These are phyloP conservation scores for Atherix ibis DNA, from an alignment of 2,888 invertebrate species.

Conservation along the genomic window DNA sequence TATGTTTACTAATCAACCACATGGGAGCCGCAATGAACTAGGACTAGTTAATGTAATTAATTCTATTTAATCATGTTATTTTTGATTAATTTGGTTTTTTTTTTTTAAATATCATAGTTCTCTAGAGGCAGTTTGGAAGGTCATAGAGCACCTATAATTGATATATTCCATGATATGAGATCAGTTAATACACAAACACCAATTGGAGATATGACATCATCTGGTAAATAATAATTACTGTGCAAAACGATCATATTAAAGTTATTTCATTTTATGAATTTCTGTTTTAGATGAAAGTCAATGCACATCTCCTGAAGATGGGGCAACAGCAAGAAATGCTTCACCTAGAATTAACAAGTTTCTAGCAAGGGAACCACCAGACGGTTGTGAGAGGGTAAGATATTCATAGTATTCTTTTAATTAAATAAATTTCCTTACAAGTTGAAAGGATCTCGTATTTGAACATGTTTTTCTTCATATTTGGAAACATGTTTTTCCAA, in stretches of 20 bases:
- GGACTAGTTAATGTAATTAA: conserved; percentile 7
- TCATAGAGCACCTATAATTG: conserved; percentile 68
- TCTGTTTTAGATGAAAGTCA: conserved; percentile 56
- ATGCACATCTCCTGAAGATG: conserved; percentile 61
- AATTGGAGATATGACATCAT: conserved; percentile 50
- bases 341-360: conserved; percentile 76
- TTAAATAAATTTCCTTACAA: too few relatives aligned
- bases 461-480: too few relatives aligned
- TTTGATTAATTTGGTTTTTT: conserved; percentile 3
- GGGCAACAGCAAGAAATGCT: conserved; percentile 49
- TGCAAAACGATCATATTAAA: too few relatives aligned
- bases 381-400: conserved; percentile 68
- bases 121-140: conserved; percentile 66
- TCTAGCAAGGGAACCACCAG: conserved; percentile 72
- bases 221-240: conserved; percentile 37
- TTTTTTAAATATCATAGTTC: conserved; percentile 13
- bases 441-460: too few relatives aligned
- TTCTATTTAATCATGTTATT: background rate
- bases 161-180: conserved; percentile 43
- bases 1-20: conserved; percentile 34
- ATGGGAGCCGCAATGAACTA: conserved; percentile 17
- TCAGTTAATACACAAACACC: conserved; percentile 79
- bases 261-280: too few relatives aligned
- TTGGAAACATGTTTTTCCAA: too few relatives aligned
- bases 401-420: too few relatives aligned